A percentile compares a stretch with the other conserved stretches of the same genome.
phyloP scores from a whole-genome alignment of 2,888 invertebrate genomes.

The Mallateleia sp. region DNA sequence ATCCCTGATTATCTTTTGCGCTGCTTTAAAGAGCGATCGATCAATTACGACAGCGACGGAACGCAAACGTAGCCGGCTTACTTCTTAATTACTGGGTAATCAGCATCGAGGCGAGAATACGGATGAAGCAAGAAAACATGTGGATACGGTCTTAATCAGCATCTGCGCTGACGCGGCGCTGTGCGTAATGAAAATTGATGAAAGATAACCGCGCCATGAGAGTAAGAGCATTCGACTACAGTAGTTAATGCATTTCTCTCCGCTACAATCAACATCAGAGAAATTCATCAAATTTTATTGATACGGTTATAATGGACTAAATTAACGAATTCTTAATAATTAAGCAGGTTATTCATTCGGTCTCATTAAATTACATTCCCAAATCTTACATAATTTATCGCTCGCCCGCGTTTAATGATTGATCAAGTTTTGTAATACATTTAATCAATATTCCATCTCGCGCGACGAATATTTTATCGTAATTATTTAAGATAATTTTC shows the following conservation, averaged over 20 bases:
- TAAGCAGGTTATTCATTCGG: not conserved
- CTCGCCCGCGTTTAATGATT: not conserved
- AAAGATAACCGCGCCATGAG: conserved; percentile 85
- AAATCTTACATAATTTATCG: not conserved
- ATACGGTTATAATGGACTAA: conserved; percentile 51
- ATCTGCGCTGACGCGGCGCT: conserved; percentile 83
- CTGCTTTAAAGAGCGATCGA: conserved; percentile 85
- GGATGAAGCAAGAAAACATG: conserved; percentile 86
- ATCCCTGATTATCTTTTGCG: conserved; percentile 81
- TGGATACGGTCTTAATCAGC: conserved; percentile 85
- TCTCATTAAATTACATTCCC: not conserved
- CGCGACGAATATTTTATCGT: not conserved
- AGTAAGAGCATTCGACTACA: conserved; percentile 66
- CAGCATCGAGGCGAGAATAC: conserved; percentile 79
- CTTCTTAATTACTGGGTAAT: conserved; percentile 87
- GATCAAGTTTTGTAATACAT: not conserved
- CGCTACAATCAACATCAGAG: conserved; percentile 54
- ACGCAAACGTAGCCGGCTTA: conserved; percentile 76
- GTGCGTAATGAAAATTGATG: conserved; percentile 89
- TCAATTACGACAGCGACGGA: conserved; percentile 84
- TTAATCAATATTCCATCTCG: not conserved
- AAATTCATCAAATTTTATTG: conserved; percentile 70
- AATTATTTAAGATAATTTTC: conserved; percentile 21
- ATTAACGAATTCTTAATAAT: conserved; percentile 58
- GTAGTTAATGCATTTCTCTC: conserved; percentile 70